Evolutionary conservation across 2,888 invertebrate genomes (phyloP), one percentile per base, ranked within the genome.

Genomic region (Xylota sylvarum): DNA sequence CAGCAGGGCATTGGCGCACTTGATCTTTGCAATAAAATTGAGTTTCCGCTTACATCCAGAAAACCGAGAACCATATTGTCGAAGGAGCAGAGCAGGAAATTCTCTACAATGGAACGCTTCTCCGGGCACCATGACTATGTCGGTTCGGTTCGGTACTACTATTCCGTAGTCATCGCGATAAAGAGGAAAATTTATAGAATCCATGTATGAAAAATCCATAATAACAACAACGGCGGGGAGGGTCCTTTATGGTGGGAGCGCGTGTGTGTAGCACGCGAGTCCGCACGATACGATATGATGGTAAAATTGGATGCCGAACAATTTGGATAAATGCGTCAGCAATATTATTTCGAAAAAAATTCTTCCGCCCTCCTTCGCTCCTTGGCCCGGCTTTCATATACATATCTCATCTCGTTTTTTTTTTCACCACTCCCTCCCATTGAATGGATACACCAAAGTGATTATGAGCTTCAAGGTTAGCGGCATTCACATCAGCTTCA

Each of bases 301-400:
- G 55, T 70, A 50, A 79, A 84, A 84, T 84, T 76, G 56, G 70
- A 85, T 76, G 65, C 46, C 58, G 65, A 74, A 40, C 67, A 81
- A 80, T 73, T 84, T 84, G 73, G 73, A 69, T 84, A 56, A 74
- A 76, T 72, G 80, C 76, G 70, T 85, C 80, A 85, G 70, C 76
- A 80, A 76, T 52, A 73, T 82, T 56, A 69, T 74, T 30, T 72
- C 32, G 19, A 19, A 4, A 14, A 58, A 46, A 10, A 46, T 23
- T 35, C 7, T 12, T 5, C 50, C 2, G 1, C 27, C 10, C 14
- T 7, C 10, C 4, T 5, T 1, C 1, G 12, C 14, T 10, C 19
- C 40, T 27, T 37, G 17, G 17, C 7, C 12, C 35, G 17, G 14
- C 58, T 12, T 62, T 27, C n/a, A 10, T 40, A 12, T 58, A 9